These are phyloP conservation scores for Bellardia bayeri DNA, from an alignment of 2,888 invertebrate species.

Conservation along the genomic window DNA sequence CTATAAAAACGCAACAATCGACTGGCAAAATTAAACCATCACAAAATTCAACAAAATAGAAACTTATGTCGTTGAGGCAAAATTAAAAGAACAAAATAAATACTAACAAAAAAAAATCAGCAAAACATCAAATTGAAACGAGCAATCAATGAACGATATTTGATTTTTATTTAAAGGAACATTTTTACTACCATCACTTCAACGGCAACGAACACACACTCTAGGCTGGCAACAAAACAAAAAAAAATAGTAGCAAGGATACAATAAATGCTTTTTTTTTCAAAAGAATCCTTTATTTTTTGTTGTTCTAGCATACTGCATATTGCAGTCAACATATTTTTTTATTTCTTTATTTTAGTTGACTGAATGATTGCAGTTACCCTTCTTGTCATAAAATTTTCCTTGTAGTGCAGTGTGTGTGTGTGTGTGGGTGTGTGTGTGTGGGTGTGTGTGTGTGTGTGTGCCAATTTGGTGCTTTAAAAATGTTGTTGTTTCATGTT, in stretches of 20 bases:
- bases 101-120: background rate
- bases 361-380: constrained; percentile 46
- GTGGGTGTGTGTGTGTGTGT: background rate
- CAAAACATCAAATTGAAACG: constrained; percentile 59
- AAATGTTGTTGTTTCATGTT: constrained; percentile 34
- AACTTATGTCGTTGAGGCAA: constrained; percentile 14
- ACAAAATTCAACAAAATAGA: constrained; percentile 28
- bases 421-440: background rate
- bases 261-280: constrained; percentile 27
- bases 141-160: constrained; percentile 66
- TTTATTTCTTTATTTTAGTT: constrained; percentile 51
- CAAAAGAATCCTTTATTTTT: background rate
- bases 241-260: constrained; percentile 39
- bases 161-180: constrained; percentile 63
- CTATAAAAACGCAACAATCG: constrained; percentile 8
- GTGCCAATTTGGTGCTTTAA: constrained; percentile 52
- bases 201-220: background rate
- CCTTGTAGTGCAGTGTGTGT: too few species aligned
- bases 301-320: background rate
- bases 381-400: constrained; percentile 29
- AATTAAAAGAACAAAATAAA: constrained; percentile 4
- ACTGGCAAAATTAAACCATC: constrained; percentile 30
- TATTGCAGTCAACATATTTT: constrained; percentile 45
- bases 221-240: background rate
- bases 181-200: constrained; percentile 36